These are phyloP conservation scores for Crioceris asparagi DNA, from an alignment of 2,888 invertebrate species.

Conservation along the genomic window DNA sequence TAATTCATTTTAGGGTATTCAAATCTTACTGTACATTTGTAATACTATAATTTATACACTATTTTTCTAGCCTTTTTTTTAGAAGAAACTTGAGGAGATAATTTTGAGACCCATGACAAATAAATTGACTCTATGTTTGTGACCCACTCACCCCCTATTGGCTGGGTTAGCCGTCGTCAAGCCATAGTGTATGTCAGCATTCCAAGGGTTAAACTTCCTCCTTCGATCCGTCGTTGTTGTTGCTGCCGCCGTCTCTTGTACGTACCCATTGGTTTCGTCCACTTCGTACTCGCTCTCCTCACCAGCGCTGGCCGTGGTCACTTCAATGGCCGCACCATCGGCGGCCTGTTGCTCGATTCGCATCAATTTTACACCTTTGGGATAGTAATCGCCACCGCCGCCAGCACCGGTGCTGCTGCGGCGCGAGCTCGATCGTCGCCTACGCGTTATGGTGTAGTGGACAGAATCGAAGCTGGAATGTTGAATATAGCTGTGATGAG, in stretches of 20 bases:
- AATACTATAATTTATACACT: too few species aligned
- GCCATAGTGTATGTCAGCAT: constrained; percentile 37
- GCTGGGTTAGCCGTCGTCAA: constrained; percentile 32
- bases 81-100: too few species aligned
- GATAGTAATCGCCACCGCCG: constrained; percentile 17
- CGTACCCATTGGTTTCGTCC: constrained; percentile 24
- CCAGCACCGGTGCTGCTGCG: constrained; percentile 12
- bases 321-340: constrained; percentile 25
- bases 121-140: neutral
- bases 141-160: constrained; percentile 26
- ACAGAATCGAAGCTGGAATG: constrained; percentile 32
- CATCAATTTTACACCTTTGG: constrained; percentile 28
- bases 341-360: constrained; percentile 25
- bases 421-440: constrained; percentile 26
- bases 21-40: too few species aligned
- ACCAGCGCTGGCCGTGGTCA: constrained; percentile 27
- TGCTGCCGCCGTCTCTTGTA: constrained; percentile 3
- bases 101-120: too few species aligned
- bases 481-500: too few species aligned
- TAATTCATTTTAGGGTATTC: too few species aligned
- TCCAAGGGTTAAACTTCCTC: constrained; percentile 36
- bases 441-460: constrained; percentile 35
- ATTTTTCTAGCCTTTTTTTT: too few species aligned
- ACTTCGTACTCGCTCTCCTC: constrained; percentile 31
- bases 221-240: constrained; percentile 2